Evolutionary conservation across 2,888 invertebrate genomes (phyloP).

Genomic region (Ophioninae sp.): DNA sequence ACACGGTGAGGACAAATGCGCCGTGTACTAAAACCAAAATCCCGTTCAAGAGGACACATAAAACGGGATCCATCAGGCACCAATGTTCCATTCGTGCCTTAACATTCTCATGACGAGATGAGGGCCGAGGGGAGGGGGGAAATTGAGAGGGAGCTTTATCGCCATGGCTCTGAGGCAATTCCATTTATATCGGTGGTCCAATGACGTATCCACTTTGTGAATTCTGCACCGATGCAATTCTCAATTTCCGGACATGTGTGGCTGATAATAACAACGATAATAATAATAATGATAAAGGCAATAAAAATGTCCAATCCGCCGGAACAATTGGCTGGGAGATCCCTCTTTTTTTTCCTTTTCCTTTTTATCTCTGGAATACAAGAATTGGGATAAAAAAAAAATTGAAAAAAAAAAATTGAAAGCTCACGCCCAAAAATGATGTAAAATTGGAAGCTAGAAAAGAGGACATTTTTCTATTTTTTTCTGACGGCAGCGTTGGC

Average conservation of each 20-base stretch:
- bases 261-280: not conserved
- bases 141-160: constrained; percentile 27
- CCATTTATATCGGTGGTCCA: not conserved
- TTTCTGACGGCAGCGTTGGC: too few relatives aligned
- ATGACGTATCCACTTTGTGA: constrained; percentile 40
- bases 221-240: constrained; percentile 14
- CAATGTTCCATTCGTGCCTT: constrained; percentile 34
- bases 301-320: constrained; percentile 21
- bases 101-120: constrained; percentile 17
- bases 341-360: not conserved
- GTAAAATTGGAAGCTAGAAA: too few relatives aligned
- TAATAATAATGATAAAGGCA: constrained; percentile 5
- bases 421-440: too few relatives aligned
- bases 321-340: constrained; percentile 1
- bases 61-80: constrained; percentile 32
- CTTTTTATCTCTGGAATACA: too few relatives aligned
- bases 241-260: constrained; percentile 1
- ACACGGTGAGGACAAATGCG: constrained; percentile 8
- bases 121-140: not conserved
- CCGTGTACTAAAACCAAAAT: constrained; percentile 46
- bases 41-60: constrained; percentile 34
- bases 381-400: too few relatives aligned
- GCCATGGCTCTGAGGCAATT: constrained; percentile 17
- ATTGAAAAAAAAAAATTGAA: too few relatives aligned
- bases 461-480: too few relatives aligned